Evolutionary conservation across 2,113 vertebrate species (phyloP).

Genomic region (Salvelinus fontinalis): DNA sequence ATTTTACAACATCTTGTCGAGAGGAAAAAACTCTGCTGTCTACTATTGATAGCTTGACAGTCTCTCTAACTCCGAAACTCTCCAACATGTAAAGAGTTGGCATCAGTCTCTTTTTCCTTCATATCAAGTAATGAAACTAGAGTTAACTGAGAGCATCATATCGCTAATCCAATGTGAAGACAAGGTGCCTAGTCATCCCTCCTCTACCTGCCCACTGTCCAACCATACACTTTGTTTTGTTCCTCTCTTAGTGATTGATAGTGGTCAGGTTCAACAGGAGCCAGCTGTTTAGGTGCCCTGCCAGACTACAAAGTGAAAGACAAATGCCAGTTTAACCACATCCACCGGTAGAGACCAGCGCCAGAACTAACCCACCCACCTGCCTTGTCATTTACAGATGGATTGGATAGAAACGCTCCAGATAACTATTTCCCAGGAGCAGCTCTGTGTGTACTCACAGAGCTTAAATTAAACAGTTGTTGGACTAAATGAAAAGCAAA

Average conservation of each 20-base stretch:
- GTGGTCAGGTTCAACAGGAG: slow-evolving; percentile 26
- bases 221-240: neutral
- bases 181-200: neutral
- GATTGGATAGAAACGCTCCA: slow-evolving; percentile 22
- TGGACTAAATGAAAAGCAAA: slow-evolving; percentile 38
- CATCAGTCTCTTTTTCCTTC: neutral
- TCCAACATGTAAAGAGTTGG: slow-evolving; percentile 30
- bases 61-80: neutral
- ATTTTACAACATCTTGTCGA: neutral
- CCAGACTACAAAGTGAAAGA: slow-evolving; percentile 16
- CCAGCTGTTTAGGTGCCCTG: slow-evolving; percentile 14
- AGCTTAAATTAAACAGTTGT: slow-evolving; percentile 30
- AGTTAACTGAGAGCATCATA: neutral
- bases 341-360: neutral
- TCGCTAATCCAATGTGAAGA: neutral
- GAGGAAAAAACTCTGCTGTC: slow-evolving; percentile 4
- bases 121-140: neutral
- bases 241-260: slow-evolving; percentile 33
- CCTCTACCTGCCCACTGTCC: neutral
- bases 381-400: slow-evolving; percentile 43
- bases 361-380: neutral
- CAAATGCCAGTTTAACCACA: slow-evolving; percentile 24
- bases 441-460: slow-evolving; percentile 23
- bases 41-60: neutral
- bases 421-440: slow-evolving; percentile 28